A percentile compares a stretch with the other conserved stretches of the same genome.
Conservation (phyloP, 2,888 invertebrate genomes). For the Hypolimnas misippus region DNA sequence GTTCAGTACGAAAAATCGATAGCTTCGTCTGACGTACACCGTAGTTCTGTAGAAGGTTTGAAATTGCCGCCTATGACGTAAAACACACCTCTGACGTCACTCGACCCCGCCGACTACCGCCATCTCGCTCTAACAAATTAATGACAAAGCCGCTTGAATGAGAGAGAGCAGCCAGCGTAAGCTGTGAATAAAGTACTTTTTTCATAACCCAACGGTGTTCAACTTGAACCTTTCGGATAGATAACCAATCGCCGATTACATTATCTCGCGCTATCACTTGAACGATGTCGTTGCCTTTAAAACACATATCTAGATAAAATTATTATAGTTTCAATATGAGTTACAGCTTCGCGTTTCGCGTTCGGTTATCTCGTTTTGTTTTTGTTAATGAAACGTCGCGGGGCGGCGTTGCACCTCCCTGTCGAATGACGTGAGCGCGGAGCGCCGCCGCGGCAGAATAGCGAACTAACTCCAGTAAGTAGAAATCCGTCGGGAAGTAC, state of each 20-base stretch:
- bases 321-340: slow-evolving; percentile 29
- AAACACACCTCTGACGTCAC: slow-evolving; percentile 70
- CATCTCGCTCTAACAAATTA: slow-evolving; percentile 57
- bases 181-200: slow-evolving; percentile 78
- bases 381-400: slow-evolving; percentile 73
- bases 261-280: slow-evolving; percentile 32
- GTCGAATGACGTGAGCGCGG: slow-evolving; percentile 75
- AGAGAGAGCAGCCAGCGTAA: slow-evolving; percentile 62
- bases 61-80: slow-evolving; percentile 83
- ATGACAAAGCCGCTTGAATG: slow-evolving; percentile 61
- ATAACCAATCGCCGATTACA: slow-evolving; percentile 69
- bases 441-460: slow-evolving; percentile 63
- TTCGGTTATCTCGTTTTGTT: slow-evolving; percentile 38
- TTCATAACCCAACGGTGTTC: slow-evolving; percentile 64
- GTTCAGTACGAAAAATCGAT: slow-evolving; percentile 63
- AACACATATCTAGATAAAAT: slow-evolving; percentile 42
- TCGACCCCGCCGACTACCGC: slow-evolving; percentile 47
- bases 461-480: slow-evolving; percentile 71
- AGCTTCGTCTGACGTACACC: slow-evolving; percentile 68
- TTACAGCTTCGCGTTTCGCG: slow-evolving; percentile 31
- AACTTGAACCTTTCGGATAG: slow-evolving; percentile 61
- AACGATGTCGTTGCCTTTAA: slow-evolving; percentile 45
- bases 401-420: slow-evolving; percentile 66
- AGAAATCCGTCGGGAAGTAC: slow-evolving; percentile 65
- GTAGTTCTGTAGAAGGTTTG: slow-evolving; percentile 73